phyloP scores from a whole-genome alignment of 1,140 invertebrate genomes.

The Cyrtorhinus lividipennis region DNA sequence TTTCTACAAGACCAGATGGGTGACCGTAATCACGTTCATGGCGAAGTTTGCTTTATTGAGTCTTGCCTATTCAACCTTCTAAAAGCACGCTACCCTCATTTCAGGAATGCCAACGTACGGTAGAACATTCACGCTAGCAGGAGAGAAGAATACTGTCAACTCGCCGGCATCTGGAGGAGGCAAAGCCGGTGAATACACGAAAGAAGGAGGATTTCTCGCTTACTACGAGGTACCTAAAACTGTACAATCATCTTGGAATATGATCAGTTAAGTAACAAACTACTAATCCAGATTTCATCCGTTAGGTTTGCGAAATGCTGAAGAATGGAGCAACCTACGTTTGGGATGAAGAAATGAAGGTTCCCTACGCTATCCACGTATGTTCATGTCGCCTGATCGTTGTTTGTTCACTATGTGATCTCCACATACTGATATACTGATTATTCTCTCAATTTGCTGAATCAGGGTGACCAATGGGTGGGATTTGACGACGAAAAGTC shows the following conservation, averaged over 20 bases:
- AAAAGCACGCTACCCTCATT: too few species aligned
- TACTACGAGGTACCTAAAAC: constrained; percentile 67
- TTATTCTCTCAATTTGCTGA: too few species aligned
- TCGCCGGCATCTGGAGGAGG: constrained; percentile 76
- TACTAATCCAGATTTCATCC: constrained; percentile 3
- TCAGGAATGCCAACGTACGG: constrained; percentile 89
- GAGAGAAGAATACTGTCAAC: constrained; percentile 64
- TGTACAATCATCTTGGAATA: too few species aligned
- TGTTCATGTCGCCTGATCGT: too few species aligned
- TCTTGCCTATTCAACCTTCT: too few species aligned
- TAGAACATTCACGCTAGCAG: constrained; percentile 73
- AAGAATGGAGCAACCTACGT: constrained; percentile 72
- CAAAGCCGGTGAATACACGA: constrained; percentile 81
- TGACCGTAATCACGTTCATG: too few species aligned
- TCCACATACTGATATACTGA: too few species aligned
- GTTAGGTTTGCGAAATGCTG: constrained; percentile 81
- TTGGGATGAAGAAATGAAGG: constrained; percentile 86
- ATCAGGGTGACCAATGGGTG: constrained; percentile 72
- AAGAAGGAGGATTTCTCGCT: constrained; percentile 81
- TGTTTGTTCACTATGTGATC: too few species aligned
- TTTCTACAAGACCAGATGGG: too few species aligned
- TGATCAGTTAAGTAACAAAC: too few species aligned
- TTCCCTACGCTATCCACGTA: constrained; percentile 48
- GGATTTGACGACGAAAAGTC: constrained; percentile 81
- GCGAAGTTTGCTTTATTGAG: too few species aligned